Evolutionary conservation across 2,113 vertebrate species (phyloP).

Genomic region (Phaethon lepturus): DNA sequence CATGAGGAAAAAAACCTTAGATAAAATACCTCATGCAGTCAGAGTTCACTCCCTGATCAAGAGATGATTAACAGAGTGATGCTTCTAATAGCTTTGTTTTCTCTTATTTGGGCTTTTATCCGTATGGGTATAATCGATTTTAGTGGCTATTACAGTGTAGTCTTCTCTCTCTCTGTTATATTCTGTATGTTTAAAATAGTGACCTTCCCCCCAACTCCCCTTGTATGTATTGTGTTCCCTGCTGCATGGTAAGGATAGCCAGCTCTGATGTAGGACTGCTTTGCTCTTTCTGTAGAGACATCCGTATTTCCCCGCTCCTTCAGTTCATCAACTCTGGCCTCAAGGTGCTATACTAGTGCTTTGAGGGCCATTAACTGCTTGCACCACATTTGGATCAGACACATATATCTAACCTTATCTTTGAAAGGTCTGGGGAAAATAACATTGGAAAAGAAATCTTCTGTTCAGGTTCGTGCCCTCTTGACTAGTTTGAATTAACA

Average conservation of each 20-base stretch:
- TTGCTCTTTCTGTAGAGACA: conserved; percentile 10
- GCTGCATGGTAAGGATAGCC: neutral
- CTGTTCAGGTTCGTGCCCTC: conserved; percentile 21
- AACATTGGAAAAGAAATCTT: conserved; percentile 39
- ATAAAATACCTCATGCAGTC: neutral
- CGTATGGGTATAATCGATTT: neutral
- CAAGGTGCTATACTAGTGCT: conserved; percentile 31
- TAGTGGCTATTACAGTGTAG: neutral
- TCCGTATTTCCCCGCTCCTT: neutral
- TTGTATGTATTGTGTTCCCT: neutral
- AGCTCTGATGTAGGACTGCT: conserved; percentile 24
- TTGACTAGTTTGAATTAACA: conserved; percentile 64
- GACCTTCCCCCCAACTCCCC: neutral
- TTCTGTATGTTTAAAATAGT: neutral
- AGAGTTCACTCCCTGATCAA: neutral
- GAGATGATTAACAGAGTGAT: neutral
- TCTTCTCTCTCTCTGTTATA: neutral
- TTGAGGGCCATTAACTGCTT: conserved; percentile 57
- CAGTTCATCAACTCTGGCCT: conserved; percentile 51
- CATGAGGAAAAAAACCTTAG: neutral
- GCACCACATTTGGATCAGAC: conserved; percentile 56
- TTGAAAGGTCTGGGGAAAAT: conserved; percentile 64
- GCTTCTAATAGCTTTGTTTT: neutral
- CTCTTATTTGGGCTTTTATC: neutral
- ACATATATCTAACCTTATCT: conserved; percentile 61